Base-by-base conservation (phyloP, 37 sponge, comb jelly and placozoan genomes). In the Aphrocallistes beatrix region DNA sequence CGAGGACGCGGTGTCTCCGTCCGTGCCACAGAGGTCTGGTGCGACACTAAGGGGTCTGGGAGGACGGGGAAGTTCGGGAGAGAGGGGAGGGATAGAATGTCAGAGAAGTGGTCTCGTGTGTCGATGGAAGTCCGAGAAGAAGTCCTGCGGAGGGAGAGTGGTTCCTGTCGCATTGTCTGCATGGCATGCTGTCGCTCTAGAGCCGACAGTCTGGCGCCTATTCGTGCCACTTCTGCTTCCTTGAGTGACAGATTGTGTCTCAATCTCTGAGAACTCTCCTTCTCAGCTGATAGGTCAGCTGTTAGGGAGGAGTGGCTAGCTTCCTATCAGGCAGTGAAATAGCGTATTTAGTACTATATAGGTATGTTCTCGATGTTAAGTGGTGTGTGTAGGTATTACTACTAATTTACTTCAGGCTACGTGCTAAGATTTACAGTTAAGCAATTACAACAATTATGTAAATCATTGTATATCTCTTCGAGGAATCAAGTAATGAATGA, bases 241-340 rank as follows among this genome's bases (percentile, higher is more conserved):
- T 60, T 60, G 21, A 60, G 25, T 8, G 6, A 25, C 3, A 60
- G 34, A 30, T 19, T 32, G 28, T 60, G 75, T 60, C 75, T 60
- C 28, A 60, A 30, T 32, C 34, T 21, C 3, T 8, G 25, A 30
- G 75, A 60, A 13, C 75, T 25, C 34, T 60, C 75, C 75, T 30
- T 21, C 75, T 60, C 75, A 60, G 75, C 75, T 60, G 75, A 60
- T 60, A 60, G 75, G n/a, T 60, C 75, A 60, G 75, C 75, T 60
- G 75, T 25, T 3, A 60, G 34, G 75, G 75, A 25, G 75, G 75
- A 19, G 75, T 3, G 10, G 34, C 32, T 13, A 3, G 75, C 34
- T 30, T 60, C 32, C 34, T n/a, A n/a, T n/a, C n/a, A n/a, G n/a
- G n/a, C n/a, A n/a, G n/a, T n/a, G n/a, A n/a, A n/a, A n/a, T n/a